A percentile compares a stretch with the other conserved stretches of the same genome.
Evolutionary conservation across 2,113 vertebrate species (phyloP).

Genomic region (Aviceda subcristata): DNA sequence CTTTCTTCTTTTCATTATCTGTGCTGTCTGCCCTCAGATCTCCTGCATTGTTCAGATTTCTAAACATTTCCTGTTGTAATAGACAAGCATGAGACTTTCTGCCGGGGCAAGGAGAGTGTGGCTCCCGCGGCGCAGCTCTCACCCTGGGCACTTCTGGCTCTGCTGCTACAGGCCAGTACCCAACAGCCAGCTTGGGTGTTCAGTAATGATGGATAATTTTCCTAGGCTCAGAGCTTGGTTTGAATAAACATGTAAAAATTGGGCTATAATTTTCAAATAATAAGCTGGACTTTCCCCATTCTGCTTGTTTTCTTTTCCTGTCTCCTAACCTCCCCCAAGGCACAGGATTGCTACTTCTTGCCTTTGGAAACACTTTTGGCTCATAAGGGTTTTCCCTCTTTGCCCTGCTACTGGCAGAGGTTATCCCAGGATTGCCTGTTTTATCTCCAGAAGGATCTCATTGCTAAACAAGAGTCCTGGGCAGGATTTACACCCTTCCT

Average conservation of each 20-base stretch:
- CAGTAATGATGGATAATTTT: neutral
- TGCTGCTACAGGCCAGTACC: neutral
- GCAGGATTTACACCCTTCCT: neutral
- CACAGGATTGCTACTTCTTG: neutral
- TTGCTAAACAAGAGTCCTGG: neutral
- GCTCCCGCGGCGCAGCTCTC: neutral
- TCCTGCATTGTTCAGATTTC: constrained; percentile 48
- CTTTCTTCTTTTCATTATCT: constrained; percentile 57
- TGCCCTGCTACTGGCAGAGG: neutral
- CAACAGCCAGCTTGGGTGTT: neutral
- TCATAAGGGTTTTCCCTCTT: neutral
- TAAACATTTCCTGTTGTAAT: constrained; percentile 18
- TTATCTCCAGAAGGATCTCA: neutral
- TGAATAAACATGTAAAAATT: neutral
- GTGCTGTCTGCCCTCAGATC: constrained; percentile 36
- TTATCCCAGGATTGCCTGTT: neutral
- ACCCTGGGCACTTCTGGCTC: neutral
- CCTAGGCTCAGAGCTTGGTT: neutral
- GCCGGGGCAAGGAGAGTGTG: neutral
- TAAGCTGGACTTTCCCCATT: neutral
- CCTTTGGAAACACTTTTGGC: neutral
- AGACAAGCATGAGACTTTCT: neutral
- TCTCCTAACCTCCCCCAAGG: neutral
- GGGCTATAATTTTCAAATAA: neutral
- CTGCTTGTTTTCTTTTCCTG: neutral